Conservation (phyloP, 2,113 vertebrate species). For the Actinemys pallida region DNA sequence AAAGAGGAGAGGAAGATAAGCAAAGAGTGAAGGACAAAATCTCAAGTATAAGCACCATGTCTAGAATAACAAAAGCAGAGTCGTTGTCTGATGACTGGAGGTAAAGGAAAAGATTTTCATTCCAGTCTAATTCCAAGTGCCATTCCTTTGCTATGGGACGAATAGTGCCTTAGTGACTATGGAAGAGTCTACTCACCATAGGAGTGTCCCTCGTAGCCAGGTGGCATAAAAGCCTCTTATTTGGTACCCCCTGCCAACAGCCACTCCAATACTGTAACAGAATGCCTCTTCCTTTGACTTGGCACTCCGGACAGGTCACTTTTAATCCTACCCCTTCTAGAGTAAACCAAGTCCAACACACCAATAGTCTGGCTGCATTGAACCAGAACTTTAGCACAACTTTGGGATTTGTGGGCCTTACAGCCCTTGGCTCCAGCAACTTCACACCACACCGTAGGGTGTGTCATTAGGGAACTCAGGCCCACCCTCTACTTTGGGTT, state of each 20-base stretch:
- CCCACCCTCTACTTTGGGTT: neutral
- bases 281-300: neutral
- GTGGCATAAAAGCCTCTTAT: neutral
- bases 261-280: neutral
- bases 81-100: rapidly evolving
- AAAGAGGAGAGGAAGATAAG: rapidly evolving
- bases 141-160: neutral
- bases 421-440: neutral
- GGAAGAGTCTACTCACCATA: neutral
- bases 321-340: neutral
- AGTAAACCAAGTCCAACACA: neutral
- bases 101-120: neutral
- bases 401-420: neutral
- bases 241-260: neutral
- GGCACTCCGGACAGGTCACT: neutral
- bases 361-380: neutral
- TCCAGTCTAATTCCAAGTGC: neutral
- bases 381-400: neutral
- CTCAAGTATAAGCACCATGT: neutral
- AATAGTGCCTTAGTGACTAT: neutral
- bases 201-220: neutral
- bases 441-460: too few species aligned
- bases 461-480: neutral
- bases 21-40: neutral
- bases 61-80: neutral